Evolutionary conservation across 1,140 invertebrate genomes (phyloP), one percentile per base, ranked within the genome.

Genomic region (Polypedilum pembai): DNA sequence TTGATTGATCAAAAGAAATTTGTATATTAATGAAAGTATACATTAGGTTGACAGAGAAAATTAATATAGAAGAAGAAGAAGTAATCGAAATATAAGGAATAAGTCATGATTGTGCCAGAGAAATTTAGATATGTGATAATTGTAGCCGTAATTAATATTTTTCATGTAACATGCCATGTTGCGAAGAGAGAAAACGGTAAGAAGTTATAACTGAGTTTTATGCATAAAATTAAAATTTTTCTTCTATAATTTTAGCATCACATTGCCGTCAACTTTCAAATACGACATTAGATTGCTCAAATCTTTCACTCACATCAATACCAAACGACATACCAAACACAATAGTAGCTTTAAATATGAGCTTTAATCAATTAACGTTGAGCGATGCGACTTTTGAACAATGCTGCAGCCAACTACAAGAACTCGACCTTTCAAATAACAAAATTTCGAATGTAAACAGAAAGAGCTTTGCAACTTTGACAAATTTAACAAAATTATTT

Each of bases 281-380:
- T 4, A 56, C 45, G 12, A n/a, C 12, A n/a, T 56, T 56, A 56
- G 45, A 56, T 15, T 56, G 45, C 12, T 56, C 45, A 56, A 56
- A 15, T 56, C 45, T 56, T n/a, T n/a, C 45, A n/a, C 12, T 56
- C n/a, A 56, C 12, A 15, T 12, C 45, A n/a, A 56, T 56, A 56
- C 45, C 45, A 56, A 56, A 56, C 15, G 45, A 56, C 45, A 56
- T 56, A 56, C 45, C 45, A 56, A 56, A 56, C 12, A 56, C 45
- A 56, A 15, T 56, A 56, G 12, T 56, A 56, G 12, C 45, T 4
- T 12, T 56, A 56, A n/a, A 56, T 12, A 12, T 56, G 8, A 56
- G 45, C 45, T n/a, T n/a, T 56, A 56, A 56, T 56, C 45, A 56
- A 15, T n/a, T 56, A 56, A 12, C 12, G 12, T n/a, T 56, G 3